Percentiles rank a stretch among this genome's conserved stretches.
These are phyloP conservation scores for Alcedo atthis DNA, from an alignment of 2,797 vertebrate species.

Conservation along the genomic window DNA sequence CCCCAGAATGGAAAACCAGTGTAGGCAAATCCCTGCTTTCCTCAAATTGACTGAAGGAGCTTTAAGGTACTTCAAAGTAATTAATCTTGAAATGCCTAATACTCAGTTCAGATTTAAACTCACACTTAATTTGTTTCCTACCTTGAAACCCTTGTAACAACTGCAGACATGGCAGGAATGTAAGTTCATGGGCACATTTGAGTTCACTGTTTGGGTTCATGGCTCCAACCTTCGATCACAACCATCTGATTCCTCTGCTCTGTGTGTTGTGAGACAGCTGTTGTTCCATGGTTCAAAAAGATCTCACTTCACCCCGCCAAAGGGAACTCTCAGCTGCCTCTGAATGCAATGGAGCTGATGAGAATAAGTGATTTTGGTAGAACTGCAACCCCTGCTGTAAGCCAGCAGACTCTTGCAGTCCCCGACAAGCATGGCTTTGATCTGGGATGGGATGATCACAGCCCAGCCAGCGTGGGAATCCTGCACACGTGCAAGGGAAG, in stretches of 20 bases:
- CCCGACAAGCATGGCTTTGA: neutral
- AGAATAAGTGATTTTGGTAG: neutral
- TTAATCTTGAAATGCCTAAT: neutral
- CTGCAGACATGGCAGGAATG: neutral
- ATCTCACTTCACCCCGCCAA: neutral
- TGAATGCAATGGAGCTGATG: neutral
- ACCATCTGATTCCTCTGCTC: neutral
- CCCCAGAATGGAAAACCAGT: neutral
- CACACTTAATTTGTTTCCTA: neutral
- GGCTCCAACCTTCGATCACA: neutral
- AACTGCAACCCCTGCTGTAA: constrained; percentile 12
- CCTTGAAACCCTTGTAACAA: neutral
- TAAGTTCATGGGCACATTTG: neutral
- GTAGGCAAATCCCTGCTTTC: neutral
- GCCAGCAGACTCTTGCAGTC: neutral
- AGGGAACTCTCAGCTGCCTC: constrained; percentile 10
- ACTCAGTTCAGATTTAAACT: neutral
- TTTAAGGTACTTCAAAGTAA: neutral
- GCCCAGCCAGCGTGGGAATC: neutral
- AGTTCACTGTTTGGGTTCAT: neutral
- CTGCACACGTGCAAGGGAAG: neutral
- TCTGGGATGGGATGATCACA: neutral
- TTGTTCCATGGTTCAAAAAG: constrained; percentile 4
- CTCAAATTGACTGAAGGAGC: neutral
- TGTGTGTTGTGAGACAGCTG: neutral